Evolutionary conservation across 2,888 invertebrate species (phyloP).

Genomic region (Chymomyza procnemis): DNA sequence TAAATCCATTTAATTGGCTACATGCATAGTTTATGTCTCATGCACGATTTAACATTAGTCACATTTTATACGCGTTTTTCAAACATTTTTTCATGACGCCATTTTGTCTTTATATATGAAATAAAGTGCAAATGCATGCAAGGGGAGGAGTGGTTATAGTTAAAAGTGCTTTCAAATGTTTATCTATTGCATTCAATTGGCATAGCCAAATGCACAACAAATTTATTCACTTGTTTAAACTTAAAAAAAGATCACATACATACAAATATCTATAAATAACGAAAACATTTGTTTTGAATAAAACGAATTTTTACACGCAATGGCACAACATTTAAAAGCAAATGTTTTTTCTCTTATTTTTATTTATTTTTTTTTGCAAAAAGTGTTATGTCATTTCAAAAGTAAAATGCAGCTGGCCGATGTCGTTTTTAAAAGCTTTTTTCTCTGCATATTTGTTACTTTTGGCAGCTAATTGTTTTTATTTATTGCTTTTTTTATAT

Average conservation of each 20-base stretch:
- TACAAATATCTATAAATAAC: conserved; percentile 38
- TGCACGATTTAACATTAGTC: neutral
- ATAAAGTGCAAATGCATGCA: neutral
- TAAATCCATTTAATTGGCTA: too few relatives aligned
- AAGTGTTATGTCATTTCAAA: conserved; percentile 5
- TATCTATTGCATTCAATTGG: neutral
- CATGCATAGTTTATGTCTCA: neutral
- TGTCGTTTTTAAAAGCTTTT: neutral
- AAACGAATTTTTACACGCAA: neutral
- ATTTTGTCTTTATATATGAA: neutral
- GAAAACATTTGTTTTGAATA: conserved; percentile 29
- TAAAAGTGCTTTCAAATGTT: neutral
- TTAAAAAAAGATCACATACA: conserved; percentile 3
- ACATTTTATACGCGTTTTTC: neutral
- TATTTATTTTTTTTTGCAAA: neutral
- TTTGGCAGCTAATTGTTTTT: neutral
- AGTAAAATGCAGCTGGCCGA: neutral
- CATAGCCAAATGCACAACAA: neutral
- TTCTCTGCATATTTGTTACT: conserved; percentile 15
- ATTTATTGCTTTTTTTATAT: neutral
- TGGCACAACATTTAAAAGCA: neutral
- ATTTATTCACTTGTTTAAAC: neutral
- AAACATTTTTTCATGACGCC: neutral
- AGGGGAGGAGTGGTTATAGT: neutral
- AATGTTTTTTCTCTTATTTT: neutral